Percentiles rank a stretch among this genome's conserved stretches.
These are phyloP conservation scores for Hippocampus kuda DNA, from an alignment of 2,797 vertebrate genomes.

Conservation along the genomic window DNA sequence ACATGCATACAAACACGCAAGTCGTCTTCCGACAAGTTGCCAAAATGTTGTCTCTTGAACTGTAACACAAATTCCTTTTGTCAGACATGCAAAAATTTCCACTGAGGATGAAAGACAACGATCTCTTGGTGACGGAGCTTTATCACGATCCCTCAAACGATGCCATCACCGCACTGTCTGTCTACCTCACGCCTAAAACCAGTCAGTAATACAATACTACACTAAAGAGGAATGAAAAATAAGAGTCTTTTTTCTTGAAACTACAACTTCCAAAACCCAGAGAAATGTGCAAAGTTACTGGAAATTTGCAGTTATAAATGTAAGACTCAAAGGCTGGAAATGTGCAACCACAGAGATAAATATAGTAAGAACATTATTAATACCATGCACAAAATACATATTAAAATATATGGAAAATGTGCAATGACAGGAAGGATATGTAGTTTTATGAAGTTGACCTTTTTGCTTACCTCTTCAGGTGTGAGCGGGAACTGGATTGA, in stretches of 20 bases:
- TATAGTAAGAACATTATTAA: background rate
- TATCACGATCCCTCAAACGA: conserved; percentile 83
- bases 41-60: background rate
- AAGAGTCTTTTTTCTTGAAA: background rate
- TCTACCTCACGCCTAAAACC: conserved; percentile 88
- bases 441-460: background rate
- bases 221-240: background rate
- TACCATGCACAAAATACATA: background rate
- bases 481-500: conserved; percentile 93
- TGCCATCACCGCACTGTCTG: conserved; percentile 84
- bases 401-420: background rate
- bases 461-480: conserved; percentile 51
- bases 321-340: background rate
- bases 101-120: conserved; percentile 89
- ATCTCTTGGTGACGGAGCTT: conserved; percentile 84
- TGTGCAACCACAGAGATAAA: background rate
- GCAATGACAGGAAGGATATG: background rate
- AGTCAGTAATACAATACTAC: conserved; percentile 52
- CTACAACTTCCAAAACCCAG: background rate
- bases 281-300: background rate
- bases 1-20: conserved; percentile 6
- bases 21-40: background rate
- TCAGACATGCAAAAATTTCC: conserved; percentile 91
- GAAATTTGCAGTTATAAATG: background rate
- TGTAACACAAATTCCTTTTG: background rate